Evolutionary conservation across 2,888 invertebrate species (phyloP).

Genomic region (Drosophila leonis): DNA sequence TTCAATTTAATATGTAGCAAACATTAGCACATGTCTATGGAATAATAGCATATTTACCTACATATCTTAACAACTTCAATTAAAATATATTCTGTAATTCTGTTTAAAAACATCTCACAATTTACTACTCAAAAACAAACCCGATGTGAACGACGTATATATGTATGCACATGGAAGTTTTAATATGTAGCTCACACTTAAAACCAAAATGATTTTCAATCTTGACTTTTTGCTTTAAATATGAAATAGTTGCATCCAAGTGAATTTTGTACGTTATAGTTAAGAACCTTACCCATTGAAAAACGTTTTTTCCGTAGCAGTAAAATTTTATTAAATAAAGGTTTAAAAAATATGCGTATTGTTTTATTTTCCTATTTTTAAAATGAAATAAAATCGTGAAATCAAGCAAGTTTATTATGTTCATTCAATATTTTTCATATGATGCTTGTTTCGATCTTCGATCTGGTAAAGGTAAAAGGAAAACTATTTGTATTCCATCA

Average conservation of each 20-base stretch:
- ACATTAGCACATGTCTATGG: slow-evolving; percentile 28
- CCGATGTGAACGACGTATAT: slow-evolving; percentile 26
- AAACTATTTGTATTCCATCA: too few species aligned
- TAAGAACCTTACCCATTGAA: slow-evolving; percentile 55
- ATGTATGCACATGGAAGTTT: slow-evolving; percentile 43
- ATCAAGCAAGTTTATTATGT: too few species aligned
- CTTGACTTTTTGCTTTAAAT: slow-evolving; percentile 22
- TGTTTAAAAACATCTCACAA: slow-evolving; percentile 32
- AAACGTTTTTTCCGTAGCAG: slow-evolving; percentile 62
- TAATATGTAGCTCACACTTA: slow-evolving; percentile 45
- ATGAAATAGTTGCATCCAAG: slow-evolving; percentile 24
- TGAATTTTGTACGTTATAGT: slow-evolving; percentile 44
- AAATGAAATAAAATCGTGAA: too few species aligned
- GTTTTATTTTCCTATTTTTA: not conserved
- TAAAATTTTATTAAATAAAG: slow-evolving; percentile 74
- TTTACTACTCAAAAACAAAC: slow-evolving; percentile 19
- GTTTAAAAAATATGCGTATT: slow-evolving; percentile 27
- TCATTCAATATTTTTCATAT: too few species aligned
- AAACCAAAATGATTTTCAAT: slow-evolving; percentile 25
- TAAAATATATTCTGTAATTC: slow-evolving; percentile 17
- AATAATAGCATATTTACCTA: slow-evolving; percentile 43
- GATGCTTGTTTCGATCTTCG: too few species aligned
- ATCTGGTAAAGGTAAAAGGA: too few species aligned
- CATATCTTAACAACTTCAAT: slow-evolving; percentile 9
- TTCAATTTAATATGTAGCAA: slow-evolving; percentile 43